phyloP scores from a whole-genome alignment of 1,140 invertebrate species.

The Mamestra configurata region DNA sequence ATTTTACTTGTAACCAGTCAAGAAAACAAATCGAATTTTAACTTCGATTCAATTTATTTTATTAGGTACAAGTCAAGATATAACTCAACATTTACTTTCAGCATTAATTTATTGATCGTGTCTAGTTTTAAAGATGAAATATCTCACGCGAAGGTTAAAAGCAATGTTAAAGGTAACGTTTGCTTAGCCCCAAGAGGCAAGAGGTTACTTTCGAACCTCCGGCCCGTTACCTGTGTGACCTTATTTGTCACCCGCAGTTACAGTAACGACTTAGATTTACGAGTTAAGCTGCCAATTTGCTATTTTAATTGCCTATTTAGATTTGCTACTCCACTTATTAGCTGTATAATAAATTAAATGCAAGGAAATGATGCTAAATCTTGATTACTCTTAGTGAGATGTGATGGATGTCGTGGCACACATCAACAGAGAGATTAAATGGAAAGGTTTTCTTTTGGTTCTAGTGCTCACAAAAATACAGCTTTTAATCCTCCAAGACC shows the following conservation, averaged over 20 bases:
- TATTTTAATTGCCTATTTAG: conserved; percentile 27
- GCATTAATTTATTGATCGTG: conserved; percentile 17
- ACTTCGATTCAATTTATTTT: no score
- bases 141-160: conserved; percentile 26
- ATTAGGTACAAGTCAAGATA: no score
- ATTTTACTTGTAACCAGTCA: not conserved
- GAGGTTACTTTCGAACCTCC: conserved; percentile 8
- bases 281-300: conserved; percentile 10
- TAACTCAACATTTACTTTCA: not conserved
- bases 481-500: no score
- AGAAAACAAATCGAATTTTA: not conserved
- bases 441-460: not conserved
- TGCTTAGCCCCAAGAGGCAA: conserved; percentile 1
- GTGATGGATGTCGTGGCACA: not conserved
- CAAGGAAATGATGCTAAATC: not conserved
- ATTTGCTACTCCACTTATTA: not conserved
- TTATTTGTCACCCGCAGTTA: conserved; percentile 46
- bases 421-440: not conserved
- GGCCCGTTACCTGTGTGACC: conserved; percentile 51
- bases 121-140: conserved; percentile 20
- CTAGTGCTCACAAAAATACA: no score
- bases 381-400: no score
- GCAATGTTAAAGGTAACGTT: conserved; percentile 27
- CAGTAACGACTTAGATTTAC: conserved; percentile 8
- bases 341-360: not conserved